Conservation (phyloP, 1,140 invertebrate species). For the Drosophila insularis region DNA sequence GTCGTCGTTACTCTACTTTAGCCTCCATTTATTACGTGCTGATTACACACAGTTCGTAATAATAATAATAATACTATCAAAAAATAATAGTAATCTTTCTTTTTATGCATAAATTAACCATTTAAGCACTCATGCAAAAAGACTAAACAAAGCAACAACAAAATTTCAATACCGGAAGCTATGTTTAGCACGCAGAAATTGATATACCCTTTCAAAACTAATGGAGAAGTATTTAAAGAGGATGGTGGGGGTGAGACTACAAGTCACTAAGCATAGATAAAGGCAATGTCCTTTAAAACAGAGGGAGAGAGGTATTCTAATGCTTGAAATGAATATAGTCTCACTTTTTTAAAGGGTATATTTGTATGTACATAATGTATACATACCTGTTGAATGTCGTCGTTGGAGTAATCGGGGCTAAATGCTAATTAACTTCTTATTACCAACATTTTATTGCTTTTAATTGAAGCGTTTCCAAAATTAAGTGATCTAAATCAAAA, state of each 20-base stretch:
- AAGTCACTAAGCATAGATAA: too few relatives aligned
- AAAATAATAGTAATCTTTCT: background rate
- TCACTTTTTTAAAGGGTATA: background rate
- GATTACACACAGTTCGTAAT: background rate
- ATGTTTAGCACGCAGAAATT: background rate
- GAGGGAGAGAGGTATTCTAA: too few relatives aligned
- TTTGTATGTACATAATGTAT: too few relatives aligned
- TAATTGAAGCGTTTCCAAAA: background rate
- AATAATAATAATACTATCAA: background rate
- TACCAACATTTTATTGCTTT: background rate
- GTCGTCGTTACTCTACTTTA: too few relatives aligned
- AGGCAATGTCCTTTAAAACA: too few relatives aligned
- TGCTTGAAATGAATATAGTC: background rate
- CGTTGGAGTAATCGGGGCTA: background rate
- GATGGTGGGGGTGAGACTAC: too few relatives aligned
- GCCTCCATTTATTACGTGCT: background rate
- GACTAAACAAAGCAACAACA: background rate
- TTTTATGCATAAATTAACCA: background rate
- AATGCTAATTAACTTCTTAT: conserved; percentile 9
- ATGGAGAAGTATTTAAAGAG: too few relatives aligned
- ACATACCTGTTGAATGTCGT: background rate
- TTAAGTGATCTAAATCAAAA: background rate
- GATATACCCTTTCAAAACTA: background rate
- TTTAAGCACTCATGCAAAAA: background rate
- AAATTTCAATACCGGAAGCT: background rate